Evolutionary conservation across 2,888 invertebrate species (phyloP).

Genomic region (Clistopyga incitator): DNA sequence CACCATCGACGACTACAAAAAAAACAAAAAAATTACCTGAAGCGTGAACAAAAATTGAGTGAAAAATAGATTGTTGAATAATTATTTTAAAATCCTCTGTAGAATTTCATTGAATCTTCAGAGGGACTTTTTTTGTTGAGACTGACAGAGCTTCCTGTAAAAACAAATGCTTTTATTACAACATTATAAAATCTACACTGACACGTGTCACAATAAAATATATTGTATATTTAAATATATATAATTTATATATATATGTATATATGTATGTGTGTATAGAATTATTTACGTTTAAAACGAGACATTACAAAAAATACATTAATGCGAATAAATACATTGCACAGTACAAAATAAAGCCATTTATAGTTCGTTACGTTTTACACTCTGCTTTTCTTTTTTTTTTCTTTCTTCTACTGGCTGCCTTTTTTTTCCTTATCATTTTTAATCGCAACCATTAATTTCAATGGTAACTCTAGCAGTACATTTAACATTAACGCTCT

Average conservation of each 20-base stretch:
- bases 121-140: not conserved
- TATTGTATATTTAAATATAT: conserved; percentile 53
- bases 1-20: not conserved
- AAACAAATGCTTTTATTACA: conserved; percentile 82
- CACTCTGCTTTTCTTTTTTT: not conserved
- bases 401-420: not conserved
- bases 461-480: conserved; percentile 1
- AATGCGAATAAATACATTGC: conserved; percentile 73
- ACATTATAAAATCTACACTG: conserved; percentile 83
- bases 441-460: not conserved
- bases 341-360: conserved; percentile 79
- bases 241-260: conserved; percentile 40
- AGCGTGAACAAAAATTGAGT: not conserved
- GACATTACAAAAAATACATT: conserved; percentile 77
- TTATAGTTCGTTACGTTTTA: conserved; percentile 31
- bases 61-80: not conserved
- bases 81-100: not conserved
- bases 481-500: conserved; percentile 9
- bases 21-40: not conserved
- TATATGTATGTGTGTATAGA: conserved; percentile 25
- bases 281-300: conserved; percentile 73
- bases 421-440: not conserved
- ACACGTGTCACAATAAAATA: conserved; percentile 55
- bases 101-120: conserved; percentile 1
- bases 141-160: conserved; percentile 60